Percentiles rank a stretch among this genome's conserved stretches.
Evolutionary conservation across 2,888 invertebrate species (phyloP).

Genomic region (Anthoptus insignis): DNA sequence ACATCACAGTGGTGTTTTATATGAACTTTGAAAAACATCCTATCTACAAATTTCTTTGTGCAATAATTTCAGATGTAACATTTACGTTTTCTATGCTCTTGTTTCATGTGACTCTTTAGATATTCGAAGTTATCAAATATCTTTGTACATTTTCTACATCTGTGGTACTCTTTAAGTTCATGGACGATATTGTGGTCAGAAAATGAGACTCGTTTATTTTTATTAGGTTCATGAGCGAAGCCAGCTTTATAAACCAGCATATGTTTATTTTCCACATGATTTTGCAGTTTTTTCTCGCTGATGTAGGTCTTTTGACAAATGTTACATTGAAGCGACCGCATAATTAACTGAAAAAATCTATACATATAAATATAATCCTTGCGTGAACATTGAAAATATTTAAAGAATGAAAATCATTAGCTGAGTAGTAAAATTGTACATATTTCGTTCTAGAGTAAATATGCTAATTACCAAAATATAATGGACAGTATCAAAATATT

Average conservation of each 20-base stretch:
- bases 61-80: conserved; percentile 80
- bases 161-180: conserved; percentile 71
- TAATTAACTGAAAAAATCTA: conserved; percentile 18
- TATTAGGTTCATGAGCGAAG: conserved; percentile 51
- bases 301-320: conserved; percentile 71
- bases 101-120: conserved; percentile 67
- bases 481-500: no score
- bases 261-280: conserved; percentile 72
- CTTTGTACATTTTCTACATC: conserved; percentile 73
- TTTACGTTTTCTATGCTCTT: conserved; percentile 72
- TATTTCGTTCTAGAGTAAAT: no score
- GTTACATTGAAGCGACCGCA: conserved; percentile 60
- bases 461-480: no score
- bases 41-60: conserved; percentile 69
- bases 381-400: conserved; percentile 6
- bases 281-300: conserved; percentile 64
- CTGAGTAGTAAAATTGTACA: neutral
- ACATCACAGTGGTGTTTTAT: conserved; percentile 75
- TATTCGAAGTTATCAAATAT: conserved; percentile 67
- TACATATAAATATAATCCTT: neutral
- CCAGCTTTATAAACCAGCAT: conserved; percentile 62
- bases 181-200: conserved; percentile 75
- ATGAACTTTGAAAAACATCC: conserved; percentile 77
- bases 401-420: neutral
- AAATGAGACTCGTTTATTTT: conserved; percentile 73